phyloP scores from a whole-genome alignment of 2,888 invertebrate species.

The Lepidonotus clava region DNA sequence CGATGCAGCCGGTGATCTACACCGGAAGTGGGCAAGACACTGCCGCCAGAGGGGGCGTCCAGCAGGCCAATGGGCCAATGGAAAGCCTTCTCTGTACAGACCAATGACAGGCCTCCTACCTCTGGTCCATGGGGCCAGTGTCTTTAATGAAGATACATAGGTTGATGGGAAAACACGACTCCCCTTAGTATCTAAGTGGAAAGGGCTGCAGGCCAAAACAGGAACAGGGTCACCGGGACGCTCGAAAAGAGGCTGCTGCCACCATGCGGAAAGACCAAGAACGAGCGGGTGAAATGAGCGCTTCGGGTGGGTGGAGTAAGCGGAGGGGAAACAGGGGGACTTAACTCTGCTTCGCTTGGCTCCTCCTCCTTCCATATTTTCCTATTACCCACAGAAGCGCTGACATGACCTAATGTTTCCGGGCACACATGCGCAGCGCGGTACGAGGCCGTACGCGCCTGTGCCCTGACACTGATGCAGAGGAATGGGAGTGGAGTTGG shows the following conservation, averaged over 20 bases:
- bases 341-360: too few relatives aligned
- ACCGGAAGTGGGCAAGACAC: too few relatives aligned
- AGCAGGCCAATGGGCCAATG: not conserved
- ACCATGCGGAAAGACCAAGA: too few relatives aligned
- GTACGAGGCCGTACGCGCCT: too few relatives aligned
- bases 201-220: not conserved
- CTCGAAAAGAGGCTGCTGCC: not conserved
- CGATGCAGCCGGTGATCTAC: not conserved
- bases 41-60: not conserved
- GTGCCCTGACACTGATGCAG: too few relatives aligned
- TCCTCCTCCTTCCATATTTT: too few relatives aligned
- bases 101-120: constrained; percentile 21
- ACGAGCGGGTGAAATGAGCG: not conserved
- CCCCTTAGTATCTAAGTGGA: constrained; percentile 17
- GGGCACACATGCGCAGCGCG: too few relatives aligned
- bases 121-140: constrained; percentile 14
- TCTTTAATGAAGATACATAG: constrained; percentile 34
- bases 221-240: not conserved
- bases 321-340: not conserved
- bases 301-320: not conserved
- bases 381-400: too few relatives aligned
- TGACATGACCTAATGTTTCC: too few relatives aligned
- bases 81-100: not conserved
- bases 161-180: not conserved
- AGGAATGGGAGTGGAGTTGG: not conserved